These are phyloP conservation scores for Pseudopipra pipra DNA, from an alignment of 2,113 vertebrate genomes.

Conservation along the genomic window DNA sequence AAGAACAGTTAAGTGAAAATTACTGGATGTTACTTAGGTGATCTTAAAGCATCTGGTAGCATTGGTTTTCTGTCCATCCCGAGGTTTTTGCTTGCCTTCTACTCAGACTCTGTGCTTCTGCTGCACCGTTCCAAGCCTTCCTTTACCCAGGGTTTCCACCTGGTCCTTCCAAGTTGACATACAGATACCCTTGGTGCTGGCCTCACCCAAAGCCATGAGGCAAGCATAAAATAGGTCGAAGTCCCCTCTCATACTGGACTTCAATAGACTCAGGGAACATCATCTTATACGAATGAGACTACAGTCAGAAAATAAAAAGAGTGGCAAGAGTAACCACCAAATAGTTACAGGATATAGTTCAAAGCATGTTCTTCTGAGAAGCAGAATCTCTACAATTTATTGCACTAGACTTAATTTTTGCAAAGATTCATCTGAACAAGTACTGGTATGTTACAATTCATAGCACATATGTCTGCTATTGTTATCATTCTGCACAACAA, in stretches of 20 bases:
- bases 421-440: background rate
- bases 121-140: background rate
- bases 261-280: background rate
- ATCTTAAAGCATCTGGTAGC: background rate
- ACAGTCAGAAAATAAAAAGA: conserved; percentile 46
- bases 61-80: background rate
- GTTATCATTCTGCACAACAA: background rate
- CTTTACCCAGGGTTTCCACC: background rate
- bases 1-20: background rate
- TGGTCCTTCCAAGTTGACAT: conserved; percentile 11
- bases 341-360: background rate
- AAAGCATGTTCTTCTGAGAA: conserved; percentile 11
- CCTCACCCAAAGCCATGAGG: background rate
- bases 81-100: background rate
- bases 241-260: background rate
- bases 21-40: background rate
- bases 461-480: background rate
- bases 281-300: background rate
- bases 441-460: background rate
- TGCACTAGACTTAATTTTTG: background rate
- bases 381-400: background rate
- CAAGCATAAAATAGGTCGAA: conserved; percentile 16
- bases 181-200: background rate
- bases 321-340: conserved; percentile 10
- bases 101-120: background rate